Conservation (phyloP, 2,113 vertebrate genomes). For the Oostethus manadensis region DNA sequence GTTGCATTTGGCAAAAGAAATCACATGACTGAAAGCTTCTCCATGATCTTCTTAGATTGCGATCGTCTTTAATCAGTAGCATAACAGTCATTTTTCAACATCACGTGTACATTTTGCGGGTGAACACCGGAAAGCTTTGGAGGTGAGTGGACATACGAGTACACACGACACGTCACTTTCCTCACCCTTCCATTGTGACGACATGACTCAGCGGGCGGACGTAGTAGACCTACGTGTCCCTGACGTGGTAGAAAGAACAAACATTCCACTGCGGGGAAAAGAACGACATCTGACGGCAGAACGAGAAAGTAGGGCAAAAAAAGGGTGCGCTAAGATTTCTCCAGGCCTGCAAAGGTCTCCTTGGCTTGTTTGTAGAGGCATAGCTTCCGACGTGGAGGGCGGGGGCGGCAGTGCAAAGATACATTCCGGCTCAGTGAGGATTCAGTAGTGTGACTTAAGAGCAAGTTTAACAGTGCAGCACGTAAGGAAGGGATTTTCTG, state of each 20-base stretch:
- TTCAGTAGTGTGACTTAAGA: not conserved
- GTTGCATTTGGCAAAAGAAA: too few relatives aligned
- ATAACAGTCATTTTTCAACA: conserved; percentile 57
- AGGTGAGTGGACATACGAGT: conserved; percentile 22
- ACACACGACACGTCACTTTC: not conserved
- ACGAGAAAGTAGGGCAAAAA: not conserved
- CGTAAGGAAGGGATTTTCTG: not conserved
- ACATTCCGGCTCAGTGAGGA: not conserved
- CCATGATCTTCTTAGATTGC: conserved; percentile 12
- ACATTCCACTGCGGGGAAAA: conserved; percentile 5
- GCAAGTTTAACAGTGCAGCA: not conserved
- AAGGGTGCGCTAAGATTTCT: not conserved
- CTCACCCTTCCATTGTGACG: conserved; percentile 1
- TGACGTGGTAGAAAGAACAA: too few relatives aligned
- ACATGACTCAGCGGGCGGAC: too few relatives aligned
- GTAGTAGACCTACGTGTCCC: too few relatives aligned
- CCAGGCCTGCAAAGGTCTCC: conserved; percentile 13
- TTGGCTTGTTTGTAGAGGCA: conserved; percentile 31
- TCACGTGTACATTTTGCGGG: conserved; percentile 29
- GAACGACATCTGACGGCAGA: conserved; percentile 3
- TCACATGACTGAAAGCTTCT: not conserved
- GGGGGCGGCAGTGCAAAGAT: not conserved
- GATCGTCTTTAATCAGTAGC: conserved; percentile 48
- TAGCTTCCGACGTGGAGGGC: conserved; percentile 6
- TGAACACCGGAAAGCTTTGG: conserved; percentile 13